Conservation (phyloP, 2,113 vertebrate genomes). For the Crotalus helleri region DNA sequence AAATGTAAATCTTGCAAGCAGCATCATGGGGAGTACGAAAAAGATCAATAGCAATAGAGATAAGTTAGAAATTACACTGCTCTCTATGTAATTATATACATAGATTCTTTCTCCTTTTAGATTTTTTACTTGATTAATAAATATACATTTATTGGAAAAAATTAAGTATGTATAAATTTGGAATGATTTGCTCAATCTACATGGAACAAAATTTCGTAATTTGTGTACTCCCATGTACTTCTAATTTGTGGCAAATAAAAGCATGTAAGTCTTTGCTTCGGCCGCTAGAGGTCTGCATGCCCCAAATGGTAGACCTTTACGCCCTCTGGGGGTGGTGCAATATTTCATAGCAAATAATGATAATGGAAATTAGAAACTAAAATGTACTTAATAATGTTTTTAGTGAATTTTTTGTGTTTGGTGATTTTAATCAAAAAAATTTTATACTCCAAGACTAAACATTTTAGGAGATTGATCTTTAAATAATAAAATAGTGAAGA, state of each 20-base stretch:
- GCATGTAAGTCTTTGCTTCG: not conserved
- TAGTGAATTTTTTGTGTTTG: not conserved
- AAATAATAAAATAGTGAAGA: not conserved
- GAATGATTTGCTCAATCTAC: not conserved
- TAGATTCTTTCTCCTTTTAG: not conserved
- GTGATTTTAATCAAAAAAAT: not conserved
- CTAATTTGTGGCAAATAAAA: not conserved
- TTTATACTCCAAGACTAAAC: not conserved
- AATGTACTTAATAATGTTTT: not conserved
- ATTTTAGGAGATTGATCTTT: not conserved
- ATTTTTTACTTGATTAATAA: not conserved
- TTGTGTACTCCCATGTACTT: not conserved
- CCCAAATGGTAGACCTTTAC: not conserved
- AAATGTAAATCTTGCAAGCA: not conserved
- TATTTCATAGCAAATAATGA: not conserved
- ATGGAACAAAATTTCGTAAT: not conserved
- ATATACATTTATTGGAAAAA: not conserved
- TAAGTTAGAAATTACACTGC: not conserved
- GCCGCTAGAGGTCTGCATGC: not conserved
- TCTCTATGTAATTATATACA: not conserved
- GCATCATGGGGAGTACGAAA: not conserved
- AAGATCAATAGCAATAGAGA: not conserved
- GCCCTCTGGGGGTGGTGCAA: fast-evolving
- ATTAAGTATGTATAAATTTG: not conserved
- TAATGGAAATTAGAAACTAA: not conserved